Evolutionary conservation across 2,113 vertebrate species (phyloP).

Genomic region (Dasyornis broadbenti): DNA sequence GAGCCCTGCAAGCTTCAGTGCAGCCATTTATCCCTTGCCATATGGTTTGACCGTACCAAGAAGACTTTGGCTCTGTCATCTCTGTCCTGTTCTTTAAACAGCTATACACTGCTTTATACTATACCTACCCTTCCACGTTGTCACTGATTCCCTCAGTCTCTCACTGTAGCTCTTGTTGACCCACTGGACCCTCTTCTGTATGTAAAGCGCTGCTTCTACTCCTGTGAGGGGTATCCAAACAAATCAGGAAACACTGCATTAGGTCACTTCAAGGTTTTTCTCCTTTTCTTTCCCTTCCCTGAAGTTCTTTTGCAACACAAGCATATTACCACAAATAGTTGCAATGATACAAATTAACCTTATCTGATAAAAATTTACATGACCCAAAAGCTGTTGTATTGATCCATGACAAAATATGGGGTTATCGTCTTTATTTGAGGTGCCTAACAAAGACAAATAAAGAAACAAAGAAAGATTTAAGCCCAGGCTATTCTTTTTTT

Average conservation of each 20-base stretch:
- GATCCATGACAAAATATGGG: not conserved
- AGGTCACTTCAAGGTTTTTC: not conserved
- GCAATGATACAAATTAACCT: not conserved
- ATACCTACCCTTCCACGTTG: accelerated
- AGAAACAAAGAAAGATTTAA: not conserved
- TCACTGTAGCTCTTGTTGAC: not conserved
- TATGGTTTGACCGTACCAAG: not conserved
- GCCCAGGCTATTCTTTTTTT: not conserved
- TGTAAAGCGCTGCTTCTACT: not conserved
- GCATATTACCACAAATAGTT: not conserved
- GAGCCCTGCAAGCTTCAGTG: not conserved
- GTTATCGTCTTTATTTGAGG: not conserved
- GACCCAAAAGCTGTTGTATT: not conserved
- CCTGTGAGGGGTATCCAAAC: not conserved
- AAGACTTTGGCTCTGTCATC: not conserved
- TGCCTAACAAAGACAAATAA: not conserved
- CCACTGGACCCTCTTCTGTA: not conserved
- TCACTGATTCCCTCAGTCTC: not conserved
- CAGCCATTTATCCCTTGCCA: not conserved
- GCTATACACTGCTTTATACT: not conserved
- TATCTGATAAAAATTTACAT: not conserved
- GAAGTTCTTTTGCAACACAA: not conserved
- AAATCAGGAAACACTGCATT: not conserved
- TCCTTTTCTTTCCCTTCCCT: not conserved
- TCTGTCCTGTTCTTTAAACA: not conserved